Evolutionary conservation across 2,888 invertebrate genomes (phyloP).

Genomic region (Molorchus minor): DNA sequence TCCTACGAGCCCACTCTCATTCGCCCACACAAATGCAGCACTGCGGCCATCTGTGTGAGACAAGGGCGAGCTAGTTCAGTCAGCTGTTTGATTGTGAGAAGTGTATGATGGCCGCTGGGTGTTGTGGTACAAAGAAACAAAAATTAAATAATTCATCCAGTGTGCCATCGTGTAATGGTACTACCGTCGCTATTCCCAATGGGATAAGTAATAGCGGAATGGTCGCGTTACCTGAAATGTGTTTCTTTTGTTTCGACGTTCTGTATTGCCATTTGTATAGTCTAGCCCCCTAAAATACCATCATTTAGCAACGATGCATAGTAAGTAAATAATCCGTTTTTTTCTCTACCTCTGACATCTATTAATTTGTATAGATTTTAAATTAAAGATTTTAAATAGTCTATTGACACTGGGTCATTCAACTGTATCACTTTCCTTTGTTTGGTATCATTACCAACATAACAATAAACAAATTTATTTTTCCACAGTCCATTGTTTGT

Average conservation of each 20-base stretch:
- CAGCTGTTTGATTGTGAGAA: conserved; percentile 27
- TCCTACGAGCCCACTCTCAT: too few species aligned
- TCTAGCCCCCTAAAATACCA: conserved; percentile 90
- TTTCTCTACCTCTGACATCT: too few species aligned
- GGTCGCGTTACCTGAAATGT: conserved; percentile 95
- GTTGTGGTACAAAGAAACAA: conserved; percentile 92
- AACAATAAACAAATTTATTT: conserved; percentile 38
- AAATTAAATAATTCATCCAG: conserved; percentile 76
- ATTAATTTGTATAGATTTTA: too few species aligned
- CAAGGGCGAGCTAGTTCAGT: conserved; percentile 8
- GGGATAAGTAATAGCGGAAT: conserved; percentile 60
- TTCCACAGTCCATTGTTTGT: conserved; percentile 91
- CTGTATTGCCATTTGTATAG: conserved; percentile 94
- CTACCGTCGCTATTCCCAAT: conserved; percentile 59
- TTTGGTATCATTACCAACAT: conserved; percentile 30
- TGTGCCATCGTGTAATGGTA: conserved; percentile 59
- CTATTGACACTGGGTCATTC: conserved; percentile 51
- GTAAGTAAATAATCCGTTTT: conserved; percentile 80
- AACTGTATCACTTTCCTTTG: conserved; percentile 51
- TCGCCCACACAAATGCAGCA: background rate
- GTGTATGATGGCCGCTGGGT: conserved; percentile 81
- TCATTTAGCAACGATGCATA: conserved; percentile 94
- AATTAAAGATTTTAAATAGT: background rate
- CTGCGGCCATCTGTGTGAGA: conserved; percentile 22
- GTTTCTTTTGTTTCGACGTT: conserved; percentile 99